Conservation (phyloP, 2,797 vertebrate species). For the Trichosurus vulpecula region DNA sequence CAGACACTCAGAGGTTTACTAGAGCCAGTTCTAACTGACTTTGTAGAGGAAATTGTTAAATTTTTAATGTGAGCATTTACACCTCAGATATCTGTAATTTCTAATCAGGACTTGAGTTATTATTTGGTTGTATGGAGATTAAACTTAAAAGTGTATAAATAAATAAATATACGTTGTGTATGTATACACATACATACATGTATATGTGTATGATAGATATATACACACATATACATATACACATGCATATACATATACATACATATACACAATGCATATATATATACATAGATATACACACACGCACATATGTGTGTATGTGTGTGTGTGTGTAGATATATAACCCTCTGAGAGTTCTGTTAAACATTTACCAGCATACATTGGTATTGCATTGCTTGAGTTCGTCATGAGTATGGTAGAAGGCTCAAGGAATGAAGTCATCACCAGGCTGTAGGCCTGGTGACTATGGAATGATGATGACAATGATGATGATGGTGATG, state of each 20-base stretch:
- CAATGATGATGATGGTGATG: neutral
- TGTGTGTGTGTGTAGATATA: neutral
- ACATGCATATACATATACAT: neutral
- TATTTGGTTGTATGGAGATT: neutral
- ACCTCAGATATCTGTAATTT: neutral
- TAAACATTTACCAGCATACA: neutral
- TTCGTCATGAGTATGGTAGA: neutral
- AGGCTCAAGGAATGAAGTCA: neutral
- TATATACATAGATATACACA: neutral
- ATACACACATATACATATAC: neutral
- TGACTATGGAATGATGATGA: neutral
- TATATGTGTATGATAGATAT: neutral
- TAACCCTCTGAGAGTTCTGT: neutral
- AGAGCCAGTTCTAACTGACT: neutral
- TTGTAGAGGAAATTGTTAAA: neutral
- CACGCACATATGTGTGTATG: too few relatives aligned
- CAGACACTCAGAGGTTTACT: neutral
- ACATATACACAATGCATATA: neutral
- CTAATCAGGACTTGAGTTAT: neutral
- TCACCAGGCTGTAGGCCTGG: neutral
- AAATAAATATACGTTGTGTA: neutral
- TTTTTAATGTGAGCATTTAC: neutral
- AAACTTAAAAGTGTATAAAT: neutral
- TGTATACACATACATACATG: neutral
- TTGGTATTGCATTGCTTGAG: neutral